Evolutionary conservation across 2,888 invertebrate species (phyloP), one percentile per base, ranked within the genome.

Genomic region (Drosophila nigritarsus): DNA sequence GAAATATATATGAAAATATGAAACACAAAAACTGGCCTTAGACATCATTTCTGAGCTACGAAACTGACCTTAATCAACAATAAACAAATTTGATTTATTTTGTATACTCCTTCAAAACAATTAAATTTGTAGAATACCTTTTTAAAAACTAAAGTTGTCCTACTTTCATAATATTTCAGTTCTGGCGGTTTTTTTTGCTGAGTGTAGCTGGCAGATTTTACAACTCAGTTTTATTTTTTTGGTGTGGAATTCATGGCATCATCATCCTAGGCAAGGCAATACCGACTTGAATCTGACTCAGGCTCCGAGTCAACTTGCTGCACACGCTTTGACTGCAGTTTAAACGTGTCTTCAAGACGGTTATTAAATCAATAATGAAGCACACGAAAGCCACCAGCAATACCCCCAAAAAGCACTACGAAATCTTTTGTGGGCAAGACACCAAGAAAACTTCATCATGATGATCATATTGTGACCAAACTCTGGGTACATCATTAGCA

Each of bases 361-460:
- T 91, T 91, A 91, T 89, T 91, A 91, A 90, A 91, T 90, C 87
- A 90, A 91, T 91, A 92, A 92, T 91, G 91, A 92, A 90, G 84
- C 89, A 87, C 90, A 91, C 90, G 90, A 91, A 90, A 82, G 82
- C 59, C 24, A 45, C 75, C 73, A 74, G 42, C 56, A 56, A 32
- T 27, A 59, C 34, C 66, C 48, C 55, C 42, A 42, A 56, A 54
- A 77, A 81, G 65, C 63, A 55, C 73, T 73, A 45, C 60, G 69
- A 64, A 66, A 72, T 73, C 61, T 75, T 60, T 71, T 72, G 63
- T 59, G 55, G 55, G 18, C 58, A 62, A 63, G 65, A 67, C 72
- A 65, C 45, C 50, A 40, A 63, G 62, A 53, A 55, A 72, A 71
- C 62, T 15, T 76, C 80, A 87, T 89, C 40, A 68, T 62, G 54